phyloP scores from a whole-genome alignment of 92 coral and sea anemone species.

The Phenganax subtilis region DNA sequence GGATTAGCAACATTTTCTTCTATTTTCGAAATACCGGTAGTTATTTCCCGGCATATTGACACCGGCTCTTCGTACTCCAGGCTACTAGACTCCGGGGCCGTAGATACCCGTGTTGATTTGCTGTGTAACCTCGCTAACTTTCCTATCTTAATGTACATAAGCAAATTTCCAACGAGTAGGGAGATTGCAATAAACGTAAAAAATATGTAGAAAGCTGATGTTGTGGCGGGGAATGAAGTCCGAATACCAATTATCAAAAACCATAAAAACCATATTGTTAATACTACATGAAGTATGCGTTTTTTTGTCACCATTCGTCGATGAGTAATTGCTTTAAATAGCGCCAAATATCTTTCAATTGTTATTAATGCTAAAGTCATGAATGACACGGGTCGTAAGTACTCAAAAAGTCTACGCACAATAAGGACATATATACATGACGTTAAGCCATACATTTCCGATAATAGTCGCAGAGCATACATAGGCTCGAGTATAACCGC shows the following conservation, averaged over 20 bases:
- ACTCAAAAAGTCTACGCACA: constrained; percentile 29
- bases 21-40: not conserved
- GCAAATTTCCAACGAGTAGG: constrained; percentile 5
- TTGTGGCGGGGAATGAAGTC: not conserved
- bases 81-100: constrained; percentile 1
- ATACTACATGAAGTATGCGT: constrained; percentile 5
- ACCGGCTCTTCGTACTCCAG: not conserved
- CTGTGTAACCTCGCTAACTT: constrained; percentile 15
- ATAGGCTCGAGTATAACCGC: constrained; percentile 7
- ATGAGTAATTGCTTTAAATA: constrained; percentile 19
- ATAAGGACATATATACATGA: constrained; percentile 23
- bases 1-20: not conserved
- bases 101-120: not conserved
- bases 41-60: not conserved
- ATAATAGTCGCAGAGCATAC: constrained; percentile 16
- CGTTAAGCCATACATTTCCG: constrained; percentile 26
- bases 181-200: constrained; percentile 12
- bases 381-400: constrained; percentile 33
- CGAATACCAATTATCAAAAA: constrained; percentile 17
- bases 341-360: constrained; percentile 18
- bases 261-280: constrained; percentile 10
- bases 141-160: constrained; percentile 15
- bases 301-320: constrained; percentile 16
- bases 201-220: not conserved
- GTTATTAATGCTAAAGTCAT: constrained; percentile 27